Evolutionary conservation across 1,140 invertebrate species (phyloP), one percentile per base, ranked within the genome.

Genomic region (Drosophila nasuta): DNA sequence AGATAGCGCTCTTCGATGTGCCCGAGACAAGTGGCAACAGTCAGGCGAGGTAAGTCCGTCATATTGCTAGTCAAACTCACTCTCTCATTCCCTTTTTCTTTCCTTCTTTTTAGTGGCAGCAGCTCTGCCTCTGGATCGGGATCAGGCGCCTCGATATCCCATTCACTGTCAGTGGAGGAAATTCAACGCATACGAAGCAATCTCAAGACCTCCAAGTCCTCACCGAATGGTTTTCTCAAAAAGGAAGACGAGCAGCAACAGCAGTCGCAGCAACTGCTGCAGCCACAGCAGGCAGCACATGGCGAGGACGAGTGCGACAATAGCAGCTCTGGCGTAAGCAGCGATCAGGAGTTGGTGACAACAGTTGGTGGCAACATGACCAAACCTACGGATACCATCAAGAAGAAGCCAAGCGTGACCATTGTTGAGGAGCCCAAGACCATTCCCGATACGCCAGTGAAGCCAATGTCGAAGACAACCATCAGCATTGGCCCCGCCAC

Each of bases 141-240:
- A 54, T 69, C 66, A 2, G 83, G 83, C 43, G 94, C 95, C 51
- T 96, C 96, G 3, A 94, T 97, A 88, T 96, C 96, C 41, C 96
- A 97, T 87, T 97, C 96, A 41, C 96, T 97, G 92, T 97, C 96
- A 60, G 96, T 97, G 46, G 96, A 97, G 83, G 97, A 97, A 92
- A 97, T 97, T 54, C 96, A 97, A 89, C 97, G 96, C 92, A 96
- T 96, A 48, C 94, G 96, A 67, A 96, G 96, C 51, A 95, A 96
- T 83, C 93, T 98, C 20, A 97, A 97, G 91, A 96, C 95, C 56
- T 97, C 96, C 3, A 96, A 96, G 86, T 97, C 96, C 3, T 97
- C 96, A 91, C 96, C 96, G 10, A 96, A 96, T 92, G 96, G 97
- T 81, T 95, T 97, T 69, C 88, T 95, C 25, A 95, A 95, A 77